Conservation (phyloP, 2,888 invertebrate species). For the Watsonalla cultraria region DNA sequence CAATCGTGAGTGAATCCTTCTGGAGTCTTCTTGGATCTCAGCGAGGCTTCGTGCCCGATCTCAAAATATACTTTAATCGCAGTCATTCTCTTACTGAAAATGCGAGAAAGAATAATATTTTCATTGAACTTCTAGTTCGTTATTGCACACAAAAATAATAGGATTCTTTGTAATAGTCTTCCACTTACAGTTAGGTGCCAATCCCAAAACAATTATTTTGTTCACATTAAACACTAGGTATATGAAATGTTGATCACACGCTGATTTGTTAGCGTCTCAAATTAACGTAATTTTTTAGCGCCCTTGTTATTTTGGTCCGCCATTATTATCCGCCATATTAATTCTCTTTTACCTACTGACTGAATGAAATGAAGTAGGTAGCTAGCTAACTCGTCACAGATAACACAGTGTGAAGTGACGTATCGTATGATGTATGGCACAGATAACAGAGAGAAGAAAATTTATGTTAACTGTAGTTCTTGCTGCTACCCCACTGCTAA, state of each 20-base stretch:
- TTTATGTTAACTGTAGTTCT: too few relatives aligned
- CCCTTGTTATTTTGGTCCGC: conserved; percentile 78
- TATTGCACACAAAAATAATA: conserved; percentile 27
- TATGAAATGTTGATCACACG: conserved; percentile 30
- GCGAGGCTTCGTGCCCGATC: conserved; percentile 93
- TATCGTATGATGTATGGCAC: too few relatives aligned
- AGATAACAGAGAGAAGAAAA: too few relatives aligned
- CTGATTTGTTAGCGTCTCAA: conserved; percentile 37
- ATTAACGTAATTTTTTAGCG: conserved; percentile 68
- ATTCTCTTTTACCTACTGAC: conserved; percentile 13
- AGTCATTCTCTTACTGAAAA: conserved; percentile 54
- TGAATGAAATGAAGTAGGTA: background rate
- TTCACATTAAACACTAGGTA: conserved; percentile 25
- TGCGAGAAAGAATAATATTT: conserved; percentile 8
- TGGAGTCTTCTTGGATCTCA: conserved; percentile 88
- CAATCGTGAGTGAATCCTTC: conserved; percentile 98
- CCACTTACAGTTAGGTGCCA: conserved; percentile 30
- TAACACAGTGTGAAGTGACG: background rate
- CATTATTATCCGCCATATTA: conserved; percentile 51
- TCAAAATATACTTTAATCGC: conserved; percentile 87
- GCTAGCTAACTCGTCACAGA: background rate
- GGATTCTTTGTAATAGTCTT: conserved; percentile 7
- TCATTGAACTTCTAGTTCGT: conserved; percentile 12
- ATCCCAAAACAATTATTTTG: conserved; percentile 17
- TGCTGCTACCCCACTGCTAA: too few relatives aligned